Conservation (phyloP, 2,888 invertebrate species). For the Rhamphomyia laevipes region DNA sequence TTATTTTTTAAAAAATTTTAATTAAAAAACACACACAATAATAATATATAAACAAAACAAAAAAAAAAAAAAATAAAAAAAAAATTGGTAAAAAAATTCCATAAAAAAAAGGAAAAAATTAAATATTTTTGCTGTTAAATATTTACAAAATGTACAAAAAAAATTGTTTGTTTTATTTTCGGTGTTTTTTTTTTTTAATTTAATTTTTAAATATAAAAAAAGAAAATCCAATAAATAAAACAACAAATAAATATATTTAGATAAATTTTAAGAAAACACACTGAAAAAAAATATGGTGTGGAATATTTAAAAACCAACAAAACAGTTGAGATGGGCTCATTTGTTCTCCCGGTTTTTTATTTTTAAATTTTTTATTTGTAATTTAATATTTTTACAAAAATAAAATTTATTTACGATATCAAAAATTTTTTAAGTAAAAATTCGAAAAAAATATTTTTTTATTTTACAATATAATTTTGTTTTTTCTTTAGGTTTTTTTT, state of each 20-base stretch:
- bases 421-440: neutral
- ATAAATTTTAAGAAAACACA: neutral
- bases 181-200: too few relatives aligned
- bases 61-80: constrained; percentile 11
- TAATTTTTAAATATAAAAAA: neutral
- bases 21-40: constrained; percentile 14
- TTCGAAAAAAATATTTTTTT: neutral
- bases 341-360: neutral
- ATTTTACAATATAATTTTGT: neutral
- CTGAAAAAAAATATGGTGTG: neutral
- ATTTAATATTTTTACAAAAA: neutral
- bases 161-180: neutral
- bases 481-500: neutral
- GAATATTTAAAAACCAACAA: neutral
- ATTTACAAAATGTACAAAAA: constrained; percentile 1
- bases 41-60: constrained; percentile 12
- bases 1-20: neutral
- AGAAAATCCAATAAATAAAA: neutral
- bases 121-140: neutral
- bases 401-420: neutral
- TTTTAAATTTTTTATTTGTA: neutral
- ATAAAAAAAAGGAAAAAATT: neutral
- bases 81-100: constrained; percentile 4
- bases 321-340: constrained; percentile 1
- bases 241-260: neutral